A percentile compares a stretch with the other conserved stretches of the same genome.
phyloP scores from a whole-genome alignment of 2,888 invertebrate genomes.

The Callyntrura sp. region DNA sequence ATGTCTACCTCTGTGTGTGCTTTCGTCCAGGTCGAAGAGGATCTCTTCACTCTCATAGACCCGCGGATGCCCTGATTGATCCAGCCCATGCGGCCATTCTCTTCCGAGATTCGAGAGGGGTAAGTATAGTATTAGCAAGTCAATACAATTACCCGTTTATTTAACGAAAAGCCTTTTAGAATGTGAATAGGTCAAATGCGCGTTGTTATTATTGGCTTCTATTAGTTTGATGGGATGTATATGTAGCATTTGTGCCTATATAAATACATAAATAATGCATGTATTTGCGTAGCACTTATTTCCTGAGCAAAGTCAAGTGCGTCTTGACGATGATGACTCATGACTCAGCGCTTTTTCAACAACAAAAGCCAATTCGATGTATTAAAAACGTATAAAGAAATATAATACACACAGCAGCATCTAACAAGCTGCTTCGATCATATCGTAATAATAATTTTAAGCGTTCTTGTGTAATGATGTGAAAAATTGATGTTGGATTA shows the following conservation, averaged over 20 bases:
- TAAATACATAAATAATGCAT: too few relatives aligned
- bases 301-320: too few relatives aligned
- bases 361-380: background rate
- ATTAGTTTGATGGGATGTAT: too few relatives aligned
- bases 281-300: too few relatives aligned
- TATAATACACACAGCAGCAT: too few relatives aligned
- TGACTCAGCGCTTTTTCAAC: background rate
- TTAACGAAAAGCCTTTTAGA: too few relatives aligned
- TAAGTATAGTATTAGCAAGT: constrained; percentile 89
- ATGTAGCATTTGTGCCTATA: too few relatives aligned
- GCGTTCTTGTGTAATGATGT: background rate
- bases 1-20: too few relatives aligned
- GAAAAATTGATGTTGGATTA: constrained; percentile 33
- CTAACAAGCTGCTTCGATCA: too few relatives aligned
- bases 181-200: too few relatives aligned
- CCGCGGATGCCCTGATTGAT: constrained; percentile 93
- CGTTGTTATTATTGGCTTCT: too few relatives aligned
- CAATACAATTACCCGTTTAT: too few relatives aligned
- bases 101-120: constrained; percentile 96
- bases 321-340: background rate
- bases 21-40: constrained; percentile 80
- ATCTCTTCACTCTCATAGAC: constrained; percentile 87
- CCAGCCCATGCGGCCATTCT: constrained; percentile 96
- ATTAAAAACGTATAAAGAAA: background rate
- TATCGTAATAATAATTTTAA: constrained; percentile 12